These are phyloP conservation scores for Clamator glandarius DNA, from an alignment of 2,797 vertebrate genomes.

Conservation along the genomic window DNA sequence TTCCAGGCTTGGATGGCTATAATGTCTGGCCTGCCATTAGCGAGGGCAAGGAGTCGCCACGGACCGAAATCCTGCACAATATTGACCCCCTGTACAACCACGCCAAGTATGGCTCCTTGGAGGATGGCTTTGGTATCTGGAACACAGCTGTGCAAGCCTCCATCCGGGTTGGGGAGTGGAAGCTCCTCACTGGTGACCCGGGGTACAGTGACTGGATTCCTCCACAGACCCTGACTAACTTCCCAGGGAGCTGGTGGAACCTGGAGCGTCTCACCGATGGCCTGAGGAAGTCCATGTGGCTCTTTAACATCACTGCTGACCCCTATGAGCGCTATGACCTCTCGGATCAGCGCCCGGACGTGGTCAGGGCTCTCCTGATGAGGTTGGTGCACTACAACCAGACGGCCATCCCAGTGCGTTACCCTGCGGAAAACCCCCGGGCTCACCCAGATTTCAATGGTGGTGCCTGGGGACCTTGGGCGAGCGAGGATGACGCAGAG, in stretches of 20 bases:
- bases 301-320: slow-evolving; percentile 94
- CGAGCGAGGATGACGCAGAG: slow-evolving; percentile 87
- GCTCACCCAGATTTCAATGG: slow-evolving; percentile 92
- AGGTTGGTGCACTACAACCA: slow-evolving; percentile 90
- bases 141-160: slow-evolving; percentile 95
- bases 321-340: slow-evolving; percentile 92
- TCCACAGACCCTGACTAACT: slow-evolving; percentile 89
- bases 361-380: slow-evolving; percentile 89
- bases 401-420: slow-evolving; percentile 94
- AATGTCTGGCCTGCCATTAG: slow-evolving; percentile 94
- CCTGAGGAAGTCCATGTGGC: slow-evolving; percentile 88
- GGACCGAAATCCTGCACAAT: slow-evolving; percentile 95
- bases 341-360: slow-evolving; percentile 86
- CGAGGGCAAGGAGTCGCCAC: slow-evolving; percentile 89
- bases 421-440: slow-evolving; percentile 91
- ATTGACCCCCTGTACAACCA: slow-evolving; percentile 95
- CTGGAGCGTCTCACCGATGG: slow-evolving; percentile 87
- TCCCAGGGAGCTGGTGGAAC: slow-evolving; percentile 94
- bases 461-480: slow-evolving; percentile 96
- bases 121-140: slow-evolving; percentile 91
- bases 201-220: slow-evolving; percentile 98
- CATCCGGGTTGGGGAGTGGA: slow-evolving; percentile 94
- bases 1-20: slow-evolving; percentile 87
- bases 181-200: slow-evolving; percentile 94
- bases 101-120: slow-evolving; percentile 87